Evolutionary conservation across 1,140 invertebrate genomes (phyloP).

Genomic region (Ceratina calcarata): DNA sequence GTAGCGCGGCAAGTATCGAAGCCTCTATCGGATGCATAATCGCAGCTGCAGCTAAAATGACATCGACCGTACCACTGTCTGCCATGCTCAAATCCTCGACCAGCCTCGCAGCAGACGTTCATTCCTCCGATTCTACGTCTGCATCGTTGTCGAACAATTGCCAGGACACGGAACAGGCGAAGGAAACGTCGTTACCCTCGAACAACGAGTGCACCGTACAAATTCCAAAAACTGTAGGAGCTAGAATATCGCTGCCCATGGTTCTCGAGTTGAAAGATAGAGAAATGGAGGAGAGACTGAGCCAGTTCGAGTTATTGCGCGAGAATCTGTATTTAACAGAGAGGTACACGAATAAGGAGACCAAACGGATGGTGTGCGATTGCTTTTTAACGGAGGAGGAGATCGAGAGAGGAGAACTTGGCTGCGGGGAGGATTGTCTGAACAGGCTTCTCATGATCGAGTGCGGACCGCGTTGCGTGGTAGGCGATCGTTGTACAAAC

Average conservation of each 20-base stretch:
- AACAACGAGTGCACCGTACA: constrained; percentile 40
- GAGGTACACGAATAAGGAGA: constrained; percentile 91
- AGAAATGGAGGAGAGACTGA: constrained; percentile 87
- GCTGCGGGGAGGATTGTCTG: constrained; percentile 97
- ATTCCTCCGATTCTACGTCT: constrained; percentile 23
- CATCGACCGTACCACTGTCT: constrained; percentile 75
- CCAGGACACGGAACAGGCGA: constrained; percentile 41
- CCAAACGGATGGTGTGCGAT: constrained; percentile 96
- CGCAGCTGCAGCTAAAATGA: constrained; percentile 68
- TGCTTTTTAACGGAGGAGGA: constrained; percentile 95
- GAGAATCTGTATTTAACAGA: constrained; percentile 93
- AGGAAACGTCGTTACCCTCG: constrained; percentile 13
- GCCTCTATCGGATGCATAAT: constrained; percentile 51
- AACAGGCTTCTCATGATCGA: constrained; percentile 99
- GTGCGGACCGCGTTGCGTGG: constrained; percentile 94
- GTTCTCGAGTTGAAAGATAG: constrained; percentile 73
- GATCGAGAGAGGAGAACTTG: constrained; percentile 88
- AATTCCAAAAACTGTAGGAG: constrained; percentile 61
- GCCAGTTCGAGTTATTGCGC: constrained; percentile 88
- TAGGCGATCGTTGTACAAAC: constrained; percentile 94
- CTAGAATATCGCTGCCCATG: constrained; percentile 72
- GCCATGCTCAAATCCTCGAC: constrained; percentile 23
- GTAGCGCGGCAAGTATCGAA: constrained; percentile 68
- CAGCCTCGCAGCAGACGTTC: constrained; percentile 27
- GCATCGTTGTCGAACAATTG: constrained; percentile 35